Evolutionary conservation across 37 sponge, comb jelly and placozoan species (phyloP).

Genomic region (Theonella swinhoei): DNA sequence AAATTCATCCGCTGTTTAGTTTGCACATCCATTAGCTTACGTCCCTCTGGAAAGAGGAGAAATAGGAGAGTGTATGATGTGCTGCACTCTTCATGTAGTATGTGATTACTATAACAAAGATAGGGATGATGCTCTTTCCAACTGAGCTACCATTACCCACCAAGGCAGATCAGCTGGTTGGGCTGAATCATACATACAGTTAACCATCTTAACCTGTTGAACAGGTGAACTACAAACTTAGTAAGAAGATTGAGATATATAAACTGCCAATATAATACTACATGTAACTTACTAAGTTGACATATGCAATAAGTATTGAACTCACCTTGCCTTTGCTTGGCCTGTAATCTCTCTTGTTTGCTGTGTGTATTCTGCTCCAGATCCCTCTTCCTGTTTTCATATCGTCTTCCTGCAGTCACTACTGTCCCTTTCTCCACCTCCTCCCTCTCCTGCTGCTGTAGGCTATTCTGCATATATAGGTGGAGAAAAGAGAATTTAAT

Average conservation of each 20-base stretch:
- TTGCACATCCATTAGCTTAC: constrained; percentile 35
- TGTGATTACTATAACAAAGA: too few species aligned
- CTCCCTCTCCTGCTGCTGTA: constrained; percentile 4
- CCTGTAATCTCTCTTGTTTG: constrained; percentile 10
- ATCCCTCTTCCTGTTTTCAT: constrained; percentile 22
- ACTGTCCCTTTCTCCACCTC: constrained; percentile 39
- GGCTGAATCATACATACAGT: too few species aligned
- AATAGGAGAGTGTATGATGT: too few species aligned
- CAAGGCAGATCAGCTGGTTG: too few species aligned
- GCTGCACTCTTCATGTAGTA: neutral
- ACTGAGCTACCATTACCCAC: too few species aligned
- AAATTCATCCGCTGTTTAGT: constrained; percentile 25
- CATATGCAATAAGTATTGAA: neutral
- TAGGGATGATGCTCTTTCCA: too few species aligned
- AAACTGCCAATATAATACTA: neutral
- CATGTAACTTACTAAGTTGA: neutral
- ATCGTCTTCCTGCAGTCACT: neutral
- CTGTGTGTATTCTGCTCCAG: constrained; percentile 20
- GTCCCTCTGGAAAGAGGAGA: constrained; percentile 24
- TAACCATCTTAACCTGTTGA: too few species aligned
- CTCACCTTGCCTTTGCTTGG: constrained; percentile 35
- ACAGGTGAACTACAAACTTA: too few species aligned
- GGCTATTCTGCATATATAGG: neutral
- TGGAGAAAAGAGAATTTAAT: too few species aligned
- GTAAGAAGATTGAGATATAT: neutral